These are phyloP conservation scores for Botia almorhae DNA, from an alignment of 2,797 vertebrate genomes.

Conservation along the genomic window DNA sequence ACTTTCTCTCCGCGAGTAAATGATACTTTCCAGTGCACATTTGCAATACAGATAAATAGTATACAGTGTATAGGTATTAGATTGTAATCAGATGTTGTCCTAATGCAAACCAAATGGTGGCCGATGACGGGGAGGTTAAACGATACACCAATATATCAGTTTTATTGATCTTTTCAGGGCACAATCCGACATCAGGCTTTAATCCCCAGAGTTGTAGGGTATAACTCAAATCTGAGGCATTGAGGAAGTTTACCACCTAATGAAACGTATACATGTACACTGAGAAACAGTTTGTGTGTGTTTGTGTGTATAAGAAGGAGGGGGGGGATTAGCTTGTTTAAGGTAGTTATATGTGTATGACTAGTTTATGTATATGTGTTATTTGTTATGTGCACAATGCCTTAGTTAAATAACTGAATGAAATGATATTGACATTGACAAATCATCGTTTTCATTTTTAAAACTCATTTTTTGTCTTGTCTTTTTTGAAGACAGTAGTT, in stretches of 20 bases:
- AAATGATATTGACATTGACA: neutral
- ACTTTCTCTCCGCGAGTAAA: slow-evolving; percentile 1
- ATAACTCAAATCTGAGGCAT: slow-evolving; percentile 67
- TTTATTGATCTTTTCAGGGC: slow-evolving; percentile 84
- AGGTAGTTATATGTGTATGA: neutral
- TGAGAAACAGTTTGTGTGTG: slow-evolving; percentile 43
- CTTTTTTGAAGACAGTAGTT: too few relatives aligned
- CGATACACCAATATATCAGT: slow-evolving; percentile 81
- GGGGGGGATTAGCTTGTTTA: neutral
- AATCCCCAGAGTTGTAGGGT: slow-evolving; percentile 66
- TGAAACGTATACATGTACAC: slow-evolving; percentile 62
- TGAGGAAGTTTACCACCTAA: slow-evolving; percentile 58
- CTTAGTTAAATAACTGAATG: neutral
- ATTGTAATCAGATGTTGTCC: slow-evolving; percentile 83
- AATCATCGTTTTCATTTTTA: too few relatives aligned
- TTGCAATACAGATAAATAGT: slow-evolving; percentile 61
- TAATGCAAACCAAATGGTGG: slow-evolving; percentile 81
- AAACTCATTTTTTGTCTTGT: too few relatives aligned
- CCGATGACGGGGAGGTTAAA: slow-evolving; percentile 73
- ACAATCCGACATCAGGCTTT: slow-evolving; percentile 76
- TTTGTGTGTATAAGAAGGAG: slow-evolving; percentile 7
- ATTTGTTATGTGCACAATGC: neutral
- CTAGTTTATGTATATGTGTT: too few relatives aligned
- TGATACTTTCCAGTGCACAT: slow-evolving; percentile 53
- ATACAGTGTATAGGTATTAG: slow-evolving; percentile 67